Evolutionary conservation across 2,888 invertebrate genomes (phyloP).

Genomic region (Pyrrhia umbra): DNA sequence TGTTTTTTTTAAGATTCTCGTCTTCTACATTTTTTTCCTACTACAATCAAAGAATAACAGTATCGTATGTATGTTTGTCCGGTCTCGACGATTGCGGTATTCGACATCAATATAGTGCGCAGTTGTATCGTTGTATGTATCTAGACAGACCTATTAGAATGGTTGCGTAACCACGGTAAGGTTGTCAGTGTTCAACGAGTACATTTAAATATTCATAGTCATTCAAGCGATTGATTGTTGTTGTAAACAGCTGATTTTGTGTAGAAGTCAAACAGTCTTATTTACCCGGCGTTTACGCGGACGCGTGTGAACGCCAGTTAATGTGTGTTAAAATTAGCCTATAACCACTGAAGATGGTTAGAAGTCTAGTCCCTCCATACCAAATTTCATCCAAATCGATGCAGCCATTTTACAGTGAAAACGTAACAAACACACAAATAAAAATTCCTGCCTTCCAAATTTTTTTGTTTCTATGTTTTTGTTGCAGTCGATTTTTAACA

Average conservation of each 20-base stretch:
- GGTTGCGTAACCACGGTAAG: conserved; percentile 18
- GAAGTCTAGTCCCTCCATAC: no score
- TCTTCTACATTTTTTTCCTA: background rate
- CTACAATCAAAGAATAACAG: background rate
- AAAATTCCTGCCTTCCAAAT: no score
- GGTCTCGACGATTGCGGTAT: conserved; percentile 19
- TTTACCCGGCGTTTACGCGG: no score
- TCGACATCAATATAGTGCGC: conserved; percentile 59
- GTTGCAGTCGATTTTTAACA: background rate
- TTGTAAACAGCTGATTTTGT: background rate
- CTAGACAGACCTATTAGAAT: conserved; percentile 16
- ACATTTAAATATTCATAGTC: background rate
- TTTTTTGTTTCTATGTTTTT: no score
- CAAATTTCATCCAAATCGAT: no score
- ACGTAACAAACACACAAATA: no score
- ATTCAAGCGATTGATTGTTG: background rate
- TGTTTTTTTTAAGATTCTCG: no score
- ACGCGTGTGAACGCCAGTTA: no score
- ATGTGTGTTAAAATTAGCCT: no score
- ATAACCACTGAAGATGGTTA: no score
- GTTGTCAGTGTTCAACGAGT: conserved; percentile 4
- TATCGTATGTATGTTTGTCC: conserved; percentile 4
- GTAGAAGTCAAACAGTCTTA: no score
- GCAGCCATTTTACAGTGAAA: no score
- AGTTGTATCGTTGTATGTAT: conserved; percentile 29